Evolutionary conservation across 2,113 vertebrate species (phyloP), one percentile per base, ranked within the genome.

Genomic region (Coptodon rendalli): DNA sequence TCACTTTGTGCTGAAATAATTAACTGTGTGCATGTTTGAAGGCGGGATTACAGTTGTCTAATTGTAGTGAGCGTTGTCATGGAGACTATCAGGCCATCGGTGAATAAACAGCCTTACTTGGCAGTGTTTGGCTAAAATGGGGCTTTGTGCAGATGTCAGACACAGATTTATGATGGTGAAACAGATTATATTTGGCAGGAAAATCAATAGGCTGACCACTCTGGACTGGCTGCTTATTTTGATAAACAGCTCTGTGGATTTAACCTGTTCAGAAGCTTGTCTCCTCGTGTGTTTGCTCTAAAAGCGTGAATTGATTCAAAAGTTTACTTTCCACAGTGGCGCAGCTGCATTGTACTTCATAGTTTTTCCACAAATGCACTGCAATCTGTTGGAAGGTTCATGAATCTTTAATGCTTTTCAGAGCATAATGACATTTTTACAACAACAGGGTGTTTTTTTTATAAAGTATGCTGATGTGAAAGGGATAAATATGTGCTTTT

Each of bases 61-160:
- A 98, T 98, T 98, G 98, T 98, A 97, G 97, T 95, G 97, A 97
- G 96, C 92, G 97, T 98, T 97, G 97, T 97, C 98, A 98, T 98
- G 97, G 98, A 94, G 94, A 99, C 97, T 98, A 98, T 98, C 98
- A 95, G 94, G 96, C 96, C 96, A 97, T 98, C 97, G 91, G 94
- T 95, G 97, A 96, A 97, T 97, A 97, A 97, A 97, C 97, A 97
- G 96, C 96, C 96, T 96, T 96, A 96, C 97, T 98, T 98, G 97
- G 97, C 97, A 97, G 96, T 95, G 95, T 98, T 97, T 97, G 96
- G 97, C 96, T 96, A 97, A 98, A 97, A 97, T 92, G 91, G 95
- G 96, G 96, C 96, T 97, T 97, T 97, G 97, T 97, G 96, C 95
- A 97, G 96, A 97, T 98, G 98, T 98, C 97, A 98, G 97, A 95